Conservation (phyloP, 2,888 invertebrate genomes). For the Dynastes maya region DNA sequence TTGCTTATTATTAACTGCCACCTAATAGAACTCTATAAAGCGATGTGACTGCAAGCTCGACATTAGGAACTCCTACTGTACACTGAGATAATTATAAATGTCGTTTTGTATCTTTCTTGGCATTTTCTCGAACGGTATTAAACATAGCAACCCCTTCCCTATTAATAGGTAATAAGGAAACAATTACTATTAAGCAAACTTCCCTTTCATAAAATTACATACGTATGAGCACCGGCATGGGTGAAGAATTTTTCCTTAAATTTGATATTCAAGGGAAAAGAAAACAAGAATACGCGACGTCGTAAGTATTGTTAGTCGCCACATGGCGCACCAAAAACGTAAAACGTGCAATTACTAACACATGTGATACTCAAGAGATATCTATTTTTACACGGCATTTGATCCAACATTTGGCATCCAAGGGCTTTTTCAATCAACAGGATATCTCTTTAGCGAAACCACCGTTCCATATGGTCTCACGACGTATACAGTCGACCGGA, state of each 20-base stretch:
- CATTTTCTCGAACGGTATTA: too few species aligned
- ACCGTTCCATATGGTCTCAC: conserved; percentile 44
- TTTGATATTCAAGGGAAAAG: conserved; percentile 26
- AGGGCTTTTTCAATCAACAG: conserved; percentile 49
- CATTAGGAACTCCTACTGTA: too few species aligned
- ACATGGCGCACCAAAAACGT: conserved; percentile 62
- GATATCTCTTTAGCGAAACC: conserved; percentile 46
- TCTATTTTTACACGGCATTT: conserved; percentile 68
- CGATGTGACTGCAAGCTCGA: too few species aligned
- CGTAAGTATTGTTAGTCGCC: conserved; percentile 53
- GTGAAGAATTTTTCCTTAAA: conserved; percentile 11
- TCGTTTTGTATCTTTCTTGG: too few species aligned
- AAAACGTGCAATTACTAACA: conserved; percentile 65
- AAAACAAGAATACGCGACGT: conserved; percentile 28
- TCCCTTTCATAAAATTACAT: not conserved
- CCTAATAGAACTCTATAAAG: too few species aligned
- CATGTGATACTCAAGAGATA: conserved; percentile 67
- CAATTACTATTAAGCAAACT: too few species aligned
- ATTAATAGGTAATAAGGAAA: too few species aligned
- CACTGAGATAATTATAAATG: too few species aligned
- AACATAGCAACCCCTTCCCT: too few species aligned
- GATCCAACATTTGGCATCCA: conserved; percentile 69
- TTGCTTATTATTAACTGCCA: too few species aligned
- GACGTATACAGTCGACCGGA: not conserved
- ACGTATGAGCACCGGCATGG: not conserved